phyloP scores from a whole-genome alignment of 2,113 vertebrate species.

The Oriolus oriolus region DNA sequence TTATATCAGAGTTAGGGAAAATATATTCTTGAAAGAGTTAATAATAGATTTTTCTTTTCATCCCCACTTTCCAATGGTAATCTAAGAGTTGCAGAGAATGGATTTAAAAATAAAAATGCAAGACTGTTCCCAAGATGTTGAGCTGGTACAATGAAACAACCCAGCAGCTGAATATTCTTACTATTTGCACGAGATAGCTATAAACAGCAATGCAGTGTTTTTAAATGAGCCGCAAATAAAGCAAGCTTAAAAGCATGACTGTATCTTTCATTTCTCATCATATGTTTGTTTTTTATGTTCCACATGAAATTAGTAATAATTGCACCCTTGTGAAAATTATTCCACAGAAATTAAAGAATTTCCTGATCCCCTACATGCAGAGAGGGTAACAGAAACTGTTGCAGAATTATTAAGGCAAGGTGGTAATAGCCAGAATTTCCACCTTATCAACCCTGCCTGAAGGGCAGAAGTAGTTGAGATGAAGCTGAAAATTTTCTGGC shows the following conservation, averaged over 20 bases:
- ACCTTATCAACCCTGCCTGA: neutral
- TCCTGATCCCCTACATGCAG: neutral
- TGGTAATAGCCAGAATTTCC: neutral
- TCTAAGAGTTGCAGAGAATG: neutral
- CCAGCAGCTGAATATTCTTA: neutral
- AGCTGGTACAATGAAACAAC: neutral
- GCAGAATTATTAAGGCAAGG: neutral
- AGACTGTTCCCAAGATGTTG: neutral
- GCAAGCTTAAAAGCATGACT: neutral
- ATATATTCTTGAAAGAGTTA: neutral
- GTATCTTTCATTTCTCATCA: neutral
- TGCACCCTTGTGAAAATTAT: neutral
- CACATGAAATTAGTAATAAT: neutral
- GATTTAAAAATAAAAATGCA: neutral
- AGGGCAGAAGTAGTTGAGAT: neutral
- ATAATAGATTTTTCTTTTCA: neutral
- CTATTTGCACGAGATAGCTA: neutral
- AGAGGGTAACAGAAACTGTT: neutral
- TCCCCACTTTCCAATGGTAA: neutral
- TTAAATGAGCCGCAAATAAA: neutral
- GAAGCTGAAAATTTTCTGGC: neutral
- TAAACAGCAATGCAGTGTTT: neutral
- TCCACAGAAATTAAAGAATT: neutral
- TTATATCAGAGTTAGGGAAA: neutral
- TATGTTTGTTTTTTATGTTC: neutral